Percentiles rank a stretch among this genome's conserved stretches.
These are phyloP conservation scores for Phalacrocorax pelagicus DNA, from an alignment of 2,113 vertebrate species.

Conservation along the genomic window DNA sequence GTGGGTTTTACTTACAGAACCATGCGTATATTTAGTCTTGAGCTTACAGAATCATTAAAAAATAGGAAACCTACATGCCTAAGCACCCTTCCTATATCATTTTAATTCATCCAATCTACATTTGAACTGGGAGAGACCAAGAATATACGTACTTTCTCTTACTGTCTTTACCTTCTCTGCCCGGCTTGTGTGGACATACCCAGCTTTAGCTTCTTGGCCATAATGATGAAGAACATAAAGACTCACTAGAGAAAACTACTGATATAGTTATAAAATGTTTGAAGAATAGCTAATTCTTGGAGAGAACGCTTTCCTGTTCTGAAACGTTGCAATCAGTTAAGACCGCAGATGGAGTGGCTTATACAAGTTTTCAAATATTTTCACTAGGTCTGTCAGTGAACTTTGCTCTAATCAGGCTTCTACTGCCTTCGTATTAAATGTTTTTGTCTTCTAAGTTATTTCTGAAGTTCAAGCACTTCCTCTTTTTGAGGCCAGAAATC, in stretches of 20 bases:
- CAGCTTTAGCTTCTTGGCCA: not conserved
- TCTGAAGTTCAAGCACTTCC: not conserved
- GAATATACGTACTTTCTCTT: fast-evolving
- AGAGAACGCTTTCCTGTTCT: not conserved
- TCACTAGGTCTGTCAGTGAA: not conserved
- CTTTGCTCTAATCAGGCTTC: not conserved
- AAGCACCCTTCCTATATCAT: not conserved
- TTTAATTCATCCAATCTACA: not conserved
- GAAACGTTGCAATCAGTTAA: too few species aligned
- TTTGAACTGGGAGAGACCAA: not conserved
- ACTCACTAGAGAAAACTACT: not conserved
- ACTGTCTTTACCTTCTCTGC: not conserved
- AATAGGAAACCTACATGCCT: not conserved
- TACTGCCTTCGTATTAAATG: not conserved
- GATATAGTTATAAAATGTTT: not conserved
- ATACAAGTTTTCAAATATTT: not conserved
- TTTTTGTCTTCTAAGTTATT: not conserved
- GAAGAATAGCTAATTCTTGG: not conserved
- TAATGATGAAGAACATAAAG: not conserved
- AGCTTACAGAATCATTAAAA: not conserved
- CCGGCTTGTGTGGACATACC: not conserved
- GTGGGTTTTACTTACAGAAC: not conserved
- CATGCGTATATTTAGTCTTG: not conserved
- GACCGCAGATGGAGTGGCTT: not conserved
- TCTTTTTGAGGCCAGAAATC: not conserved